phyloP scores from a whole-genome alignment of 2,888 invertebrate genomes.

The Cheilosia impressa region DNA sequence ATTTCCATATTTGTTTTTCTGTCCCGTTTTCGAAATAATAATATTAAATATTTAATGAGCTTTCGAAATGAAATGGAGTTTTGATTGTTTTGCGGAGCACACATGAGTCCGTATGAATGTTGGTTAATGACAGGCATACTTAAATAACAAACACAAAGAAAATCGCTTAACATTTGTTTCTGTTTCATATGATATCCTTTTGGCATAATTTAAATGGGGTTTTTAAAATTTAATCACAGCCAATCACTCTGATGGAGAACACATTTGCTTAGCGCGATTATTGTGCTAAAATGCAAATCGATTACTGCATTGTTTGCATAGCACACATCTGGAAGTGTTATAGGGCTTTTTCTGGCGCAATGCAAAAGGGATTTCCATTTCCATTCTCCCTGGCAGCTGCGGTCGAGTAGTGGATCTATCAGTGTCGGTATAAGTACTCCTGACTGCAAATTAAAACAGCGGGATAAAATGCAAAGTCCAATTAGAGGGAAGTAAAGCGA shows the following conservation, averaged over 20 bases:
- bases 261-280: slow-evolving; percentile 55
- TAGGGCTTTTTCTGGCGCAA: not conserved
- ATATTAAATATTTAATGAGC: slow-evolving; percentile 54
- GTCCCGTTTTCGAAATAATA: not conserved
- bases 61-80: slow-evolving; percentile 43
- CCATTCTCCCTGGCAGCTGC: not conserved
- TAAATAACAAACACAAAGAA: not conserved
- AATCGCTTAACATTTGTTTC: not conserved
- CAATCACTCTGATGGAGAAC: slow-evolving; percentile 2
- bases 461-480: slow-evolving; percentile 48
- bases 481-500: slow-evolving; percentile 37
- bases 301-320: slow-evolving; percentile 25
- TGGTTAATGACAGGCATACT: not conserved
- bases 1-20: slow-evolving; percentile 15
- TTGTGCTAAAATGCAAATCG: slow-evolving; percentile 64
- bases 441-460: slow-evolving; percentile 41
- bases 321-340: not conserved
- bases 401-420: not conserved
- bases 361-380: slow-evolving; percentile 6
- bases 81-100: slow-evolving; percentile 33
- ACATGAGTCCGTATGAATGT: not conserved
- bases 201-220: not conserved
- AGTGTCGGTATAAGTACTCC: not conserved
- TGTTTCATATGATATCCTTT: not conserved
- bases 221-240: slow-evolving; percentile 55